Percentiles rank a stretch among this genome's conserved stretches.
These are phyloP conservation scores for Drosophila demipolita DNA, from an alignment of 2,888 invertebrate genomes.

Conservation along the genomic window DNA sequence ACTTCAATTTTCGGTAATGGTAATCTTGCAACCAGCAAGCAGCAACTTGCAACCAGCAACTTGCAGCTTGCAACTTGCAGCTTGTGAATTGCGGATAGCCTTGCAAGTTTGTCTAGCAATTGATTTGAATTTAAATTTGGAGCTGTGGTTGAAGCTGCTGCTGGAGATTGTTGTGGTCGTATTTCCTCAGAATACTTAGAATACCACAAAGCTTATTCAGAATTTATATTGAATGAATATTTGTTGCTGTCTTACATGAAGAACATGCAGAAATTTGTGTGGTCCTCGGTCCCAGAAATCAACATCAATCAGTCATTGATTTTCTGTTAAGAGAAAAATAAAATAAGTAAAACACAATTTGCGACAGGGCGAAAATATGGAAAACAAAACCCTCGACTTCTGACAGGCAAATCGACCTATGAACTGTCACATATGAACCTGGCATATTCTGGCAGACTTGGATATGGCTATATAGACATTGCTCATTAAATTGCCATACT, in stretches of 20 bases:
- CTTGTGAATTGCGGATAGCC: constrained; percentile 21
- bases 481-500: background rate
- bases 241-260: background rate
- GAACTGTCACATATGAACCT: background rate
- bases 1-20: constrained; percentile 75
- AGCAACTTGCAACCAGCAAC: constrained; percentile 36
- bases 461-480: background rate
- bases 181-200: constrained; percentile 13
- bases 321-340: background rate
- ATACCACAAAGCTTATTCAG: constrained; percentile 24
- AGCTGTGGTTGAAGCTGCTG: constrained; percentile 25
- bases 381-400: background rate
- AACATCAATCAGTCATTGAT: background rate
- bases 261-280: background rate
- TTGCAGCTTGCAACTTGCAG: constrained; percentile 15
- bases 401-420: background rate
- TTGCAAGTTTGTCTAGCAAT: constrained; percentile 40
- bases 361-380: background rate
- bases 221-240: constrained; percentile 19
- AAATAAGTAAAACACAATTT: background rate
- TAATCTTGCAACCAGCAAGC: constrained; percentile 49
- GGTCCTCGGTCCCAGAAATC: background rate
- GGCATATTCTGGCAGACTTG: background rate
- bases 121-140: constrained; percentile 38
- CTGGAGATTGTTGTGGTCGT: background rate